Base-by-base conservation (phyloP, 2,888 invertebrate genomes). In the Pristionchus mayeri region DNA sequence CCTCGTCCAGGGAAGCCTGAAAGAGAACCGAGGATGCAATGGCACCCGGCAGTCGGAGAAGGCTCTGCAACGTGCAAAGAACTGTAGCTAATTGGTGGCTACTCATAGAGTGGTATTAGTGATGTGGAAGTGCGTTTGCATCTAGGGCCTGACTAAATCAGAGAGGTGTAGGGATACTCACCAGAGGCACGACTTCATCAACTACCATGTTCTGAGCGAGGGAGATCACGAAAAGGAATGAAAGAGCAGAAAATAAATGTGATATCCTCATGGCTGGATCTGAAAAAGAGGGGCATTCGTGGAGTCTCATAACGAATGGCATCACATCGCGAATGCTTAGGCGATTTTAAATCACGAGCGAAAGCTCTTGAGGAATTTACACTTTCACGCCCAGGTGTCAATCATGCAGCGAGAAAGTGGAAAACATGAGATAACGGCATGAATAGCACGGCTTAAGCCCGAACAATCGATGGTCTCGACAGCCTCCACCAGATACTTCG, bases 161-260 rank as follows among this genome's bases (percentile, higher is more conserved):
- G 7, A 54, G 21, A n/a, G 9, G 71, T 0, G 18, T 21, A 67
- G 9, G 16, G 2, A 11, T 7, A 63, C 40, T 11, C 3, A 76
- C 76, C 50, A 76, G 13, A 9, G 76, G 76, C 0, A 76, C 76
- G 50, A 76, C 27, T 7, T 48, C 76, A 40, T 76, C 76, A 18
- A 50, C 71, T 6, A 71, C 76, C 13, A 52, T 1, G 21, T 76
- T 50, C 50, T 76, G 30, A 16, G 76, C 48, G 30, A 30, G 18
- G 24, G 50, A 30, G 50, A 21, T 21, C 50, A 21, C 0, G 76
- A 30, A n/a, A n/a, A 6, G 30, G 40, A 11, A 11, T 18, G 0
- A 9, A 21, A 71, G 37, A 71, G 18, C 3, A n/a, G 63, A 4
- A 7, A 6, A 44, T 9, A 76, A 21, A 18, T 30, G 76, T 3